Base-by-base conservation (phyloP, 1,140 invertebrate species). In the Pinna nobilis region DNA sequence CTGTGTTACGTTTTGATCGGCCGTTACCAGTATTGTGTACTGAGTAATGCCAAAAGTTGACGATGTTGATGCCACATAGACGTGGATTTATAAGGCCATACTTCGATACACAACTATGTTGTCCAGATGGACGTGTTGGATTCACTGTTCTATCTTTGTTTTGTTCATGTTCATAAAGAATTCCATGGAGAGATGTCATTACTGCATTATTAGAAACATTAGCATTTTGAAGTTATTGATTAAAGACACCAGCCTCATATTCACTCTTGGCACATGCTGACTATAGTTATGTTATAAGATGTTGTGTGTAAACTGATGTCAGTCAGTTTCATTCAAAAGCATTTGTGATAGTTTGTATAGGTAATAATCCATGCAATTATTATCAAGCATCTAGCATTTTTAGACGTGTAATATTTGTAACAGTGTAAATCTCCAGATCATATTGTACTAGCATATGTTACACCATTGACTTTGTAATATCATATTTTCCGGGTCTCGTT, bases 271-370 rank as follows among this genome's bases (percentile, higher is more conserved):
- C 55, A 32, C 5, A 6, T n/a, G 55, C n/a, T 53, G 18, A 53
- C 15, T 28, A 59, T 59, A 59, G 33, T 59, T 59, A 59, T 59
- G 33, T 18, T 33, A n/a, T 33, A 18, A 15, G 33, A 30, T 59
- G 30, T 15, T 35, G 55, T n/a, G 55, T 59, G 30, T n/a, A n/a
- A 20, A 35, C 23, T 20, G 15, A 59, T 25, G 28, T 59, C 20
- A 35, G 18, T 18, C 13, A 59, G 20, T 9, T 15, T 57, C 49
- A 51, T 51, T 20, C 30, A 59, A 15, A 59, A 33, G 18, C 55
- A 59, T 20, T 59, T 59, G 55, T 59, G 55, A 59, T 59, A 59
- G 33, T 59, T 59, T 59, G 55, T 59, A 59, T 33, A 32, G n/a
- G 37, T n/a, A 47, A 15, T 47, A 20, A 59, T 30, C 33, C 5